phyloP scores from a whole-genome alignment of 2,113 vertebrate genomes.

The Melanotaenia duboulayi region DNA sequence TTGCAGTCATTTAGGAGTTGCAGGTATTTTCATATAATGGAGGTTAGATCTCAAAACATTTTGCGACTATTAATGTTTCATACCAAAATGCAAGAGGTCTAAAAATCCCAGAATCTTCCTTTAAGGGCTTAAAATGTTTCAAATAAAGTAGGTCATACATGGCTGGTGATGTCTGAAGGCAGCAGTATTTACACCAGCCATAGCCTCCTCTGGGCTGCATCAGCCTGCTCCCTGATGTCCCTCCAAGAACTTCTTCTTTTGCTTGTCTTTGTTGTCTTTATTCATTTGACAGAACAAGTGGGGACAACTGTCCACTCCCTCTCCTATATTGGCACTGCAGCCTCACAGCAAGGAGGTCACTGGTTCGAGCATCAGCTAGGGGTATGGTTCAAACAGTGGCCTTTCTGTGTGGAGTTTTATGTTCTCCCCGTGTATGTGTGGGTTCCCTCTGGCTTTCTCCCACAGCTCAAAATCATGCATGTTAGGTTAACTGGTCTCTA shows the following conservation, averaged over 20 bases:
- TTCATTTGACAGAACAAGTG: slow-evolving; percentile 20
- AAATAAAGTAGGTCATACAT: slow-evolving; percentile 15
- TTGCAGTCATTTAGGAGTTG: not conserved
- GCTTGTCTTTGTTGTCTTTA: slow-evolving; percentile 31
- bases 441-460: too few species aligned
- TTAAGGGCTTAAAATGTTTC: slow-evolving; percentile 3
- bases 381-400: too few species aligned
- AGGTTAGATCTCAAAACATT: not conserved
- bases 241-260: slow-evolving; percentile 33
- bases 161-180: slow-evolving; percentile 17
- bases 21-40: not conserved
- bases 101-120: not conserved
- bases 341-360: too few species aligned
- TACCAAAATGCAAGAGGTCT: not conserved
- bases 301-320: slow-evolving; percentile 1
- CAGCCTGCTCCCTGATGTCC: slow-evolving; percentile 19
- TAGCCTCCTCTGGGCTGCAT: slow-evolving; percentile 14
- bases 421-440: too few species aligned
- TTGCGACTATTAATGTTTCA: not conserved
- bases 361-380: too few species aligned
- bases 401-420: too few species aligned
- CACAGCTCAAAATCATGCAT: too few species aligned
- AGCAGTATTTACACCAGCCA: slow-evolving; percentile 22
- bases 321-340: too few species aligned
- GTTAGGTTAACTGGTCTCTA: too few species aligned